Base-by-base conservation (phyloP, 2,888 invertebrate genomes). In the Melinaea marsaeus region DNA sequence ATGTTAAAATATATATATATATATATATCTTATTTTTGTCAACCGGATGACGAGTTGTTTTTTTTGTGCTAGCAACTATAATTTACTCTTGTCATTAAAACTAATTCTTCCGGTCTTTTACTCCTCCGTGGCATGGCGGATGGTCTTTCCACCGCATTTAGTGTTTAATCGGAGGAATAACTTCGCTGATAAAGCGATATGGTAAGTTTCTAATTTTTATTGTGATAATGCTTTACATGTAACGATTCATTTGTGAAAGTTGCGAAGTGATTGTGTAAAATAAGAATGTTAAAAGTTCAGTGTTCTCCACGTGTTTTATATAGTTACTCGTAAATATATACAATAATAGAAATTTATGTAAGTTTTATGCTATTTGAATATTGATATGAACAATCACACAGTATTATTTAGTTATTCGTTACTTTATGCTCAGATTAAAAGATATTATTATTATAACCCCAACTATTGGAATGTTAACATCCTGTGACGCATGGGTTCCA, bases 111-210 rank as follows among this genome's bases (percentile, higher is more conserved):
- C 90, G 90, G 90, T 87, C 90, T 87, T 90, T 89, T 79, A 89
- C 75, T 88, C 83, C 90, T 89, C 84, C 91, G 90, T 90, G 91
- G 90, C 91, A 90, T 90, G 91, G 90, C 89, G 89, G 90, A 90
- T 88, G 87, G 88, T 90, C 81, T 83, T 72, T 80, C 85, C 86
- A 77, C 86, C 88, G 85, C 79, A 67, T 72, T 74, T 85, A 85
- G 86, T 87, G 88, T 88, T 78, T 86, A 83, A 80, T 82, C 79
- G 85, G 88, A 88, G 88, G 80, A 87, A 79, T 80, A 79, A 75
- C 79, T 84, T 89, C 89, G 90, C 90, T 90, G 67, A 74, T 74
- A 81, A 68, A 89, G 90, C 90, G 90, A 89, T 85, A 90, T 90
- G 90, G 90, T 89, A 88, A 89, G 88, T 88, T 72, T 68, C 67